Evolutionary conservation across 2,888 invertebrate species (phyloP).

Genomic region (Tetranychus piercei): DNA sequence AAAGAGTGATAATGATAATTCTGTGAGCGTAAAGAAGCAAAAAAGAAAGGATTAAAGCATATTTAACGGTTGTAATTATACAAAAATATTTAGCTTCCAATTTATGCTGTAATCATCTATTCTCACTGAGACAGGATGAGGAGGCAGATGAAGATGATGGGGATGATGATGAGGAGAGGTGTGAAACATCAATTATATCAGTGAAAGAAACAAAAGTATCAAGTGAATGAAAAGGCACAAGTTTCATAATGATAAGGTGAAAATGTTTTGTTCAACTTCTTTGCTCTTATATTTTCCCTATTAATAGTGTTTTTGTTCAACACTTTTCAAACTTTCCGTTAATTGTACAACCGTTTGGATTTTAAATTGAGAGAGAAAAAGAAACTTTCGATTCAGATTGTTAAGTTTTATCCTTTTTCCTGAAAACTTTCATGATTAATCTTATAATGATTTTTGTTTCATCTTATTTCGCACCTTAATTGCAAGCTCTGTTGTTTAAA

Average conservation of each 20-base stretch:
- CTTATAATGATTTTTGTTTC: not conserved
- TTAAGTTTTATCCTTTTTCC: no score
- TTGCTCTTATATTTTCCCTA: no score
- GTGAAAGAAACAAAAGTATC: not conserved
- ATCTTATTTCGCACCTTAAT: not conserved
- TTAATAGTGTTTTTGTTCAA: no score
- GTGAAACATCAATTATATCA: not conserved
- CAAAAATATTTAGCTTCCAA: not conserved
- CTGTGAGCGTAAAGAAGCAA: not conserved
- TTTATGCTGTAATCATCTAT: not conserved
- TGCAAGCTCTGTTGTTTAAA: not conserved
- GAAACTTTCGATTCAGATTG: no score
- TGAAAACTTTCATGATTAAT: not conserved
- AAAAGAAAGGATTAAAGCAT: slow-evolving; percentile 11
- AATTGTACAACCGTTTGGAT: no score
- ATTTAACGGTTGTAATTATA: slow-evolving; percentile 20
- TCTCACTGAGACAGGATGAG: not conserved
- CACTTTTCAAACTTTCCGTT: no score
- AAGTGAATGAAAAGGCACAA: no score
- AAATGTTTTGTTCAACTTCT: no score
- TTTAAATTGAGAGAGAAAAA: no score
- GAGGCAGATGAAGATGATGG: not conserved
- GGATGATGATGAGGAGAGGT: not conserved
- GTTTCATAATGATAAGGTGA: no score
- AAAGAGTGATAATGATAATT: not conserved